These are phyloP conservation scores for Oncorhynchus tshawytscha DNA, from an alignment of 2,113 vertebrate genomes.

Conservation along the genomic window DNA sequence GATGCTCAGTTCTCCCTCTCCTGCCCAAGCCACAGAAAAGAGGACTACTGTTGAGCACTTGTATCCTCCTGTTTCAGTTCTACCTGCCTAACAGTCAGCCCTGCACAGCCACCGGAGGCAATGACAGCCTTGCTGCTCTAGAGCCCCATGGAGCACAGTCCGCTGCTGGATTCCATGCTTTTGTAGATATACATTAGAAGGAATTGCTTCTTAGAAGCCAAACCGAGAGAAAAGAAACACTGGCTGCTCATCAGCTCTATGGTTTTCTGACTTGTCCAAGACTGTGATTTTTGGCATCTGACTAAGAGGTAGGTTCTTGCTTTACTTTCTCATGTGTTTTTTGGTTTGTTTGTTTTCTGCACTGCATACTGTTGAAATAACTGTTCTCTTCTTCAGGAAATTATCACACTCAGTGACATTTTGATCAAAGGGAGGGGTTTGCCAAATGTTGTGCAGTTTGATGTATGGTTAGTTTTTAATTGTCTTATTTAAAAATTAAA, in stretches of 20 bases:
- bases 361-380: neutral
- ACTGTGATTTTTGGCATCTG: slow-evolving; percentile 55
- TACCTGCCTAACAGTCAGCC: too few species aligned
- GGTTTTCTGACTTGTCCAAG: slow-evolving; percentile 54
- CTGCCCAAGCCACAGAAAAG: too few species aligned
- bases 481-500: neutral
- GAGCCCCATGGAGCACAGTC: slow-evolving; percentile 40
- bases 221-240: slow-evolving; percentile 4
- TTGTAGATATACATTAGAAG: slow-evolving; percentile 32
- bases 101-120: slow-evolving; percentile 26
- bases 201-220: slow-evolving; percentile 20
- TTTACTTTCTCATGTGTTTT: neutral
- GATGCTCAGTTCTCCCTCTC: slow-evolving; percentile 40
- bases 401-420: too few species aligned
- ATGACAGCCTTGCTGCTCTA: slow-evolving; percentile 10
- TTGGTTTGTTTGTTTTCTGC: neutral
- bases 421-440: too few species aligned
- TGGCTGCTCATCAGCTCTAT: slow-evolving; percentile 39
- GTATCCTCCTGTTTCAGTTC: too few species aligned
- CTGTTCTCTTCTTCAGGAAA: neutral
- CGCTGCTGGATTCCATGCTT: slow-evolving; percentile 23
- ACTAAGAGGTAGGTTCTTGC: slow-evolving; percentile 52
- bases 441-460: too few species aligned
- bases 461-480: too few species aligned
- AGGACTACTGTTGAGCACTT: too few species aligned